A percentile compares a stretch with the other conserved stretches of the same genome.
Evolutionary conservation across 2,888 invertebrate species (phyloP).

Genomic region (Drosophila maculinotata): DNA sequence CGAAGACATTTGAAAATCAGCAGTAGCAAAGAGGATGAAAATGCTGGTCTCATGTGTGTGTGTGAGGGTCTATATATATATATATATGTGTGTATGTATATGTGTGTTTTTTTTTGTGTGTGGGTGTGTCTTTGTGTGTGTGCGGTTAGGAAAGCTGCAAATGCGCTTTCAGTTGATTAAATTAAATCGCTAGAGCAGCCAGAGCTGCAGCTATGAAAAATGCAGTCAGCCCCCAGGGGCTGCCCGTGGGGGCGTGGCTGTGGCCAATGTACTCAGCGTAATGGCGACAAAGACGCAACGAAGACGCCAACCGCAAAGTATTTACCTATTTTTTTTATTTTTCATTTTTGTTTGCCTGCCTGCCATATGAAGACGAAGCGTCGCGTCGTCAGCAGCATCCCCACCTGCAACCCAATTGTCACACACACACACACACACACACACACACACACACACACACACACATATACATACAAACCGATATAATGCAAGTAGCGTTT

Average conservation of each 20-base stretch:
- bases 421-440: slow-evolving; percentile 18
- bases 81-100: slow-evolving; percentile 8
- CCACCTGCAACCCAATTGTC: slow-evolving; percentile 57
- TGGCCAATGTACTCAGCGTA: slow-evolving; percentile 71
- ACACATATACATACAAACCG: slow-evolving; percentile 9
- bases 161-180: slow-evolving; percentile 81
- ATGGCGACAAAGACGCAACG: slow-evolving; percentile 64
- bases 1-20: slow-evolving; percentile 50
- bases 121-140: slow-evolving; percentile 28
- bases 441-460: slow-evolving; percentile 17
- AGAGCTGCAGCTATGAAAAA: slow-evolving; percentile 66
- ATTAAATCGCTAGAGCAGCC: slow-evolving; percentile 75
- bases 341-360: slow-evolving; percentile 32
- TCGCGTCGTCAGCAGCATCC: slow-evolving; percentile 39
- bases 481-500: slow-evolving; percentile 17
- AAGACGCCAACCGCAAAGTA: slow-evolving; percentile 61
- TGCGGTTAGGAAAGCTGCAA: slow-evolving; percentile 70
- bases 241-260: slow-evolving; percentile 28
- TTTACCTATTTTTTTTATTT: slow-evolving; percentile 63
- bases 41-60: slow-evolving; percentile 25
- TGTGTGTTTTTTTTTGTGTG: slow-evolving; percentile 7
- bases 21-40: slow-evolving; percentile 29
- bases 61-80: slow-evolving; percentile 4
- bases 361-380: slow-evolving; percentile 44
- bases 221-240: slow-evolving; percentile 46